Base-by-base conservation (phyloP, 2,888 invertebrate species). In the Trilocha varians region DNA sequence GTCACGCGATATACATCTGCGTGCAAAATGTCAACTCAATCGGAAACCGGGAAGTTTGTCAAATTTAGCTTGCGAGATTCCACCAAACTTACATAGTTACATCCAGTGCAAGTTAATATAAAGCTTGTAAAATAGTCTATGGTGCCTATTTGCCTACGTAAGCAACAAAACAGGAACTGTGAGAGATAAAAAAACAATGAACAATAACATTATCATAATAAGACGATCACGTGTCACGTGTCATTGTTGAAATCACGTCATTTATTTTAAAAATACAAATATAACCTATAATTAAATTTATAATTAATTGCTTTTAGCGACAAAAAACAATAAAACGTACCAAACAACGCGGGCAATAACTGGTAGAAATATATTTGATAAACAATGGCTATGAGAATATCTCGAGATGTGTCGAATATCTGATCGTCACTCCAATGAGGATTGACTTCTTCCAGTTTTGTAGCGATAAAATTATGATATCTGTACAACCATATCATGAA, bases 391-490 rank as follows among this genome's bases (percentile, higher is more conserved):
- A 54, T 54, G 33, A 45, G 48, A n/a, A 54, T 49, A 8, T 49
- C 51, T 16, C 44, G 42, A 1, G 49, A 42, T 1, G 45, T 48
- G 14, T 40, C 38, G 14, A 51, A 54, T 1, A 54, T 32, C 2
- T 33, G 42, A 2, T 53, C 45, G 18, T 54, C 53, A n/a, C n/a
- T 25, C 53, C 53, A 53, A 32, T 39, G 36, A 5, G 53, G 51
- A 37, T 54, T 53, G 5, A 51, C 6, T n/a, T 16, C 16, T 1
- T 8, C 11, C 5, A 54, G 38, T 11, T 44, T 32, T 5, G 34
- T 25, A 0, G 52, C 50, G 25, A 52, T 36, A n/a, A 36, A 36
- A 33, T 53, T 53, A 18, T 53, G 53, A 4, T 41, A 34, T 38
- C 48, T 43, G 16, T 40, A 45, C 11, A 45, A 44, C 17, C 43